Evolutionary conservation across 2,888 invertebrate genomes (phyloP).

Genomic region (Amphimallon solstitiale): DNA sequence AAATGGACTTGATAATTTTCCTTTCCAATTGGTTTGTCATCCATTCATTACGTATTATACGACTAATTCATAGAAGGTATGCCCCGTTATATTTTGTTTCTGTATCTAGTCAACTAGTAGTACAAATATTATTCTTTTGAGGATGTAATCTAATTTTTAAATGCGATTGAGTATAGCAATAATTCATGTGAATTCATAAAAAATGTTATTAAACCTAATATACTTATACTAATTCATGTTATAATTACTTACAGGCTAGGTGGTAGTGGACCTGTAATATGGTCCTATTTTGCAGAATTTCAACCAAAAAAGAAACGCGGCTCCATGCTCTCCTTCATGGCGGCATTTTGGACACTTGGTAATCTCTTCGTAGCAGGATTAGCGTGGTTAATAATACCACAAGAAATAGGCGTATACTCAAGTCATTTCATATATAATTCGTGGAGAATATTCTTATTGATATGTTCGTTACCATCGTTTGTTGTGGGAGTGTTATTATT

Average conservation of each 20-base stretch:
- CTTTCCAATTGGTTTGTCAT: too few relatives aligned
- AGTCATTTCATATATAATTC: conserved; percentile 84
- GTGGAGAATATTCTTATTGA: conserved; percentile 90
- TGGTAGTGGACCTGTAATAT: conserved; percentile 91
- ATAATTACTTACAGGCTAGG: conserved; percentile 72
- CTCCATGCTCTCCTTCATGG: conserved; percentile 93
- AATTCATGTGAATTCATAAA: too few relatives aligned
- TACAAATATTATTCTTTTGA: too few relatives aligned
- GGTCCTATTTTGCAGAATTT: conserved; percentile 95
- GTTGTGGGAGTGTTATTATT: conserved; percentile 84
- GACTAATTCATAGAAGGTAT: too few relatives aligned
- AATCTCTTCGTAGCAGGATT: conserved; percentile 90
- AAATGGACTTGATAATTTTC: too few relatives aligned
- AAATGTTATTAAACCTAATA: too few relatives aligned
- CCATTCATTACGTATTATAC: too few relatives aligned
- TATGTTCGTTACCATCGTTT: conserved; percentile 90
- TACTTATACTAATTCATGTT: not conserved
- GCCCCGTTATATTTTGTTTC: too few relatives aligned
- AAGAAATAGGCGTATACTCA: conserved; percentile 77
- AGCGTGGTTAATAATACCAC: conserved; percentile 80
- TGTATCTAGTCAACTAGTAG: too few relatives aligned
- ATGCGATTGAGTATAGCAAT: too few relatives aligned
- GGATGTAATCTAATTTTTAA: too few relatives aligned
- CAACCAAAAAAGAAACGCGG: conserved; percentile 91
- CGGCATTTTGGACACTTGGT: conserved; percentile 95